Percentiles rank a stretch among this genome's conserved stretches.
Conservation (phyloP, 2,888 invertebrate genomes). For the Saturnia pavonia region DNA sequence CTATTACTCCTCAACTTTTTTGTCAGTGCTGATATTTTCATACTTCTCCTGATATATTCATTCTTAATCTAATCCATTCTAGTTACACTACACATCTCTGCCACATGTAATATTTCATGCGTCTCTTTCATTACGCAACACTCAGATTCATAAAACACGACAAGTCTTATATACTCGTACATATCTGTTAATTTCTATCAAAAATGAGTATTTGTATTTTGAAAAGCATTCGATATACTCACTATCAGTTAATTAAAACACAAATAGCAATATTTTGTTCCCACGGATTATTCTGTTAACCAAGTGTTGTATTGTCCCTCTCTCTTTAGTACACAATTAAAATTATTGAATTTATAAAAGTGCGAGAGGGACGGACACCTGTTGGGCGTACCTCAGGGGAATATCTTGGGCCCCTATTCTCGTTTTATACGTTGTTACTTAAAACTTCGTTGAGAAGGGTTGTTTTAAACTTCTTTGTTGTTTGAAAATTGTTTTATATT, state of each 20-base stretch:
- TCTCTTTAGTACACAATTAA: background rate
- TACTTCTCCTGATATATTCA: no score
- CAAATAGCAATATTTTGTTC: background rate
- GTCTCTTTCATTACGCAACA: no score
- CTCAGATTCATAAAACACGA: no score
- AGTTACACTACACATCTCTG: no score
- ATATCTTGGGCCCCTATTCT: background rate
- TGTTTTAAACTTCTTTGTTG: conserved; percentile 6
- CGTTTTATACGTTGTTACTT: conserved; percentile 6
- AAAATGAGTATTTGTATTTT: background rate
- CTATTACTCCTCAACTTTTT: no score
- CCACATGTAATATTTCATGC: no score
- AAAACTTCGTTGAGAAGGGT: conserved; percentile 12
- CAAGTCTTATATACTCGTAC: no score
- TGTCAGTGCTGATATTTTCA: no score
- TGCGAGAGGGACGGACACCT: conserved; percentile 9
- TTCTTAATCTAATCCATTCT: no score
- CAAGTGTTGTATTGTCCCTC: background rate
- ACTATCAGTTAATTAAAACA: background rate
- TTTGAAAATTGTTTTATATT: conserved; percentile 10
- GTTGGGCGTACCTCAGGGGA: conserved; percentile 12
- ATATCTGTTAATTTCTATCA: background rate
- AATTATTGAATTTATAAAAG: background rate
- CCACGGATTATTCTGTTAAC: background rate
- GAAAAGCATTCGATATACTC: conserved; percentile 2